These are phyloP conservation scores for Pseudococcus longispinus DNA, from an alignment of 2,888 invertebrate genomes.

Conservation along the genomic window DNA sequence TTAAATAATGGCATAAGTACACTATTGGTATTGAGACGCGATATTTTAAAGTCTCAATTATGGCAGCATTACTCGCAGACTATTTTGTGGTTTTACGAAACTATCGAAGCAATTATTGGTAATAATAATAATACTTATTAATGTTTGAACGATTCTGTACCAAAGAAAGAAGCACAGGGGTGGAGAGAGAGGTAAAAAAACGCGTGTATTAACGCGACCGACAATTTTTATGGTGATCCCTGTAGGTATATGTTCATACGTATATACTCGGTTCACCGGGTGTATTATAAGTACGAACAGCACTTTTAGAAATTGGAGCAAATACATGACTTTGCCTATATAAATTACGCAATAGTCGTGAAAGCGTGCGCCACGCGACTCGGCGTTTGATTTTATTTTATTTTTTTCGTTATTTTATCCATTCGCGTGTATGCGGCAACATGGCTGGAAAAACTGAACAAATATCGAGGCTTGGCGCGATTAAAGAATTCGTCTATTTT, in stretches of 20 bases:
- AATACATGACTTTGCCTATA: slow-evolving; percentile 50
- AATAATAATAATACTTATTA: slow-evolving; percentile 44
- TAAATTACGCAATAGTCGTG: slow-evolving; percentile 36
- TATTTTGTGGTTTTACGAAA: slow-evolving; percentile 43
- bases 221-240: slow-evolving; percentile 44
- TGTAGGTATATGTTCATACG: slow-evolving; percentile 32
- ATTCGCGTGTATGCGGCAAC: background rate
- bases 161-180: background rate
- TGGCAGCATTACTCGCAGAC: background rate
- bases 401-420: slow-evolving; percentile 11
- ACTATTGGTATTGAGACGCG: background rate
- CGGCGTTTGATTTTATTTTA: slow-evolving; percentile 28
- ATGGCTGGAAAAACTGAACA: slow-evolving; percentile 1
- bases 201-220: slow-evolving; percentile 34
- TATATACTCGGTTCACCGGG: background rate
- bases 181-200: background rate
- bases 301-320: slow-evolving; percentile 48
- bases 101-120: slow-evolving; percentile 27
- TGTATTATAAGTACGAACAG: background rate
- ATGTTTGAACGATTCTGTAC: slow-evolving; percentile 26
- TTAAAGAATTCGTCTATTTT: background rate
- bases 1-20: background rate
- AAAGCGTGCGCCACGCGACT: slow-evolving; percentile 56
- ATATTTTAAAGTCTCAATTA: slow-evolving; percentile 29
- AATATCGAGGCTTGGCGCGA: slow-evolving; percentile 11